Conservation (phyloP, 2,888 invertebrate species). For the Cancer borealis region DNA sequence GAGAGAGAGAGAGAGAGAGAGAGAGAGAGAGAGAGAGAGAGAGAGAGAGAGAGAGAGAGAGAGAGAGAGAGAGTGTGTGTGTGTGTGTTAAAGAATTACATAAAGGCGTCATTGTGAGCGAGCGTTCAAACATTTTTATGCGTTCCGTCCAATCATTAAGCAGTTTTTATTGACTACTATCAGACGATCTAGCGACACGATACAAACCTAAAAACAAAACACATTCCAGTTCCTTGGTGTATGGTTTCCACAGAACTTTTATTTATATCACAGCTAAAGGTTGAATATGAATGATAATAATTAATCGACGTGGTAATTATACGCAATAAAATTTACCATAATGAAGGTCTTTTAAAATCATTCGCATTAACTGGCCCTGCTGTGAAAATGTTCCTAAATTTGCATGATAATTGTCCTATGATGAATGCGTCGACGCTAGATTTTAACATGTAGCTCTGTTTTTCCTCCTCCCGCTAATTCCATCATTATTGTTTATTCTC, state of each 20-base stretch:
- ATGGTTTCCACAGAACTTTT: background rate
- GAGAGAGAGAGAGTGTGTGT: background rate
- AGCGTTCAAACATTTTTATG: background rate
- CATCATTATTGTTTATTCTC: background rate
- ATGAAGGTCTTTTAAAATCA: background rate
- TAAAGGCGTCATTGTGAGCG: background rate
- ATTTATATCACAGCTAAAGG: background rate
- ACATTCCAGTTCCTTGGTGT: background rate
- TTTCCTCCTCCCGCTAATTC: background rate
- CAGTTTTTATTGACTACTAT: background rate
- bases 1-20: slow-evolving; percentile 52
- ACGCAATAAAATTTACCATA: background rate
- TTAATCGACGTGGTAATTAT: background rate
- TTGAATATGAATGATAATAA: background rate
- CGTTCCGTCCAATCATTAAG: background rate
- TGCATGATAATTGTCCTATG: background rate
- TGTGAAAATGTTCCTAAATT: background rate
- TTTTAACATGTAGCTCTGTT: background rate
- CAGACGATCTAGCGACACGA: background rate
- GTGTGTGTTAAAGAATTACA: background rate
- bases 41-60: slow-evolving; percentile 61
- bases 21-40: slow-evolving; percentile 52
- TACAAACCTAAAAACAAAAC: background rate
- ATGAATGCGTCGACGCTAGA: background rate
- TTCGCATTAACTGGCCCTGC: background rate